phyloP scores from a whole-genome alignment of 2,888 invertebrate species.

The Clivina fossor region DNA sequence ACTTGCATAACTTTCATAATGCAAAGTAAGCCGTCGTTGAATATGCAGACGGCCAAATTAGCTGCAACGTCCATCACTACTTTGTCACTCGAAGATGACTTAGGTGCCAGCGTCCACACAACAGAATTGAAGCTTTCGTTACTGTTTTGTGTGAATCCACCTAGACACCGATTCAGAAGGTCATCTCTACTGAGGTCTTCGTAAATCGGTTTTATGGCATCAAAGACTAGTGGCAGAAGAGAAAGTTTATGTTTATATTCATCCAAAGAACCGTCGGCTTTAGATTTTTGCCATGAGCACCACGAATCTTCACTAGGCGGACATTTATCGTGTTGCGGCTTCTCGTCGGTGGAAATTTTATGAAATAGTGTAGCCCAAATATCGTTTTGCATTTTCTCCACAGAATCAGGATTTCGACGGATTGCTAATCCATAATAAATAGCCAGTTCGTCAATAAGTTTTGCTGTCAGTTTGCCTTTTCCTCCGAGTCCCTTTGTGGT shows the following conservation, averaged over 20 bases:
- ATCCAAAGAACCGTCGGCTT: background rate
- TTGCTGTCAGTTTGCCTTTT: background rate
- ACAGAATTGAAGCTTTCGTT: no score
- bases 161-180: background rate
- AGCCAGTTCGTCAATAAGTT: background rate
- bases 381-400: background rate
- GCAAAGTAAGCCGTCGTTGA: no score
- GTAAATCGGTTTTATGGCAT: slow-evolving; percentile 37
- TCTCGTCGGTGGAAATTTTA: background rate
- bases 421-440: slow-evolving; percentile 1
- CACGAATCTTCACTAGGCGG: slow-evolving; percentile 33
- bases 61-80: no score
- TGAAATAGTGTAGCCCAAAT: slow-evolving; percentile 1
- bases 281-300: slow-evolving; percentile 37
- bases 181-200: slow-evolving; percentile 35
- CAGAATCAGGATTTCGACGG: background rate
- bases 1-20: no score
- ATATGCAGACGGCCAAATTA: no score
- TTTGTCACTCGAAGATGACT: background rate
- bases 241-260: slow-evolving; percentile 16
- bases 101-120: slow-evolving; percentile 2
- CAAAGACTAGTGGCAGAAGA: slow-evolving; percentile 18
- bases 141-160: background rate
- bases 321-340: background rate
- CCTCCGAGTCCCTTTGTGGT: background rate